Percentiles rank a stretch among this genome's conserved stretches.
Evolutionary conservation across 2,797 vertebrate genomes (phyloP).

Genomic region (Amblyraja radiata): DNA sequence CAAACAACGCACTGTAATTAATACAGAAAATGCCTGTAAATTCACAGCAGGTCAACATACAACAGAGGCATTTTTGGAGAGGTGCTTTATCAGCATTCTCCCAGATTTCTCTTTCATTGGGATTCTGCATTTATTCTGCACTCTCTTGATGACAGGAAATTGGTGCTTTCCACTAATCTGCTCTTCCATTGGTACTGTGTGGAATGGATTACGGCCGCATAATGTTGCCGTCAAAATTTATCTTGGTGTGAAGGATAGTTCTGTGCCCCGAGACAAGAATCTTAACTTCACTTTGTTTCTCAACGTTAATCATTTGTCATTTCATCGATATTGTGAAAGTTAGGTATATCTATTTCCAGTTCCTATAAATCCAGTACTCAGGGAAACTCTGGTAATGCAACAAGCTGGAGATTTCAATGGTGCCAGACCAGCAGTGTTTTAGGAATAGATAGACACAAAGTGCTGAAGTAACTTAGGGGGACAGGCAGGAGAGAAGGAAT

Average conservation of each 20-base stretch:
- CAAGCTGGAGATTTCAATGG: too few relatives aligned
- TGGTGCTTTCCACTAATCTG: background rate
- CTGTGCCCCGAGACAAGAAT: background rate
- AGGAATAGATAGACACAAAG: too few relatives aligned
- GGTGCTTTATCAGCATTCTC: background rate
- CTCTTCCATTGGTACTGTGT: background rate
- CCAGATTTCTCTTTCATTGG: background rate
- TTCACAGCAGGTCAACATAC: background rate
- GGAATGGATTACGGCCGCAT: background rate
- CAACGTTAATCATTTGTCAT: background rate
- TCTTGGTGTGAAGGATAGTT: background rate
- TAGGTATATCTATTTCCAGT: background rate
- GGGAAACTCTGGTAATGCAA: too few relatives aligned
- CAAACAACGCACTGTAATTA: background rate
- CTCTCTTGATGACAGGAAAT: background rate
- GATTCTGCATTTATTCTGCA: background rate
- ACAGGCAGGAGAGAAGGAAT: too few relatives aligned
- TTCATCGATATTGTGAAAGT: background rate
- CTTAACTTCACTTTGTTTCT: background rate
- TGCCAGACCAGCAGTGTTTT: too few relatives aligned
- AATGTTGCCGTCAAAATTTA: background rate
- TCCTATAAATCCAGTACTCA: background rate
- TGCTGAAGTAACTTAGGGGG: too few relatives aligned
- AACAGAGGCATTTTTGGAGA: background rate
- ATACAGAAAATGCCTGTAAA: background rate